Evolutionary conservation across 2,113 vertebrate genomes (phyloP).

Genomic region (Oceanodroma tethys): DNA sequence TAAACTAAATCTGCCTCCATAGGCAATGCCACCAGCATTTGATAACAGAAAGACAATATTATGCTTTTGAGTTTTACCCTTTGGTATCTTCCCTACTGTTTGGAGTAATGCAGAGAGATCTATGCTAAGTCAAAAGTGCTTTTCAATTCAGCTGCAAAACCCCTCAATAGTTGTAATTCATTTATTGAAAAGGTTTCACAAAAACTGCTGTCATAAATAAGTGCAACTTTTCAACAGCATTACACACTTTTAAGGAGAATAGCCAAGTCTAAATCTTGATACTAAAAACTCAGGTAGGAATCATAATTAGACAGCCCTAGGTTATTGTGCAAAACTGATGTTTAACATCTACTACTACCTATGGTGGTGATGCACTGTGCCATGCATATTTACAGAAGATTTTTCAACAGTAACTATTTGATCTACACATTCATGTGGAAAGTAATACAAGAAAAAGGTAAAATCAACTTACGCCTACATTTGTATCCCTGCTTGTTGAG

Average conservation of each 20-base stretch:
- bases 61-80: background rate
- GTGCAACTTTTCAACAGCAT: background rate
- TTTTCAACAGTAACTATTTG: background rate
- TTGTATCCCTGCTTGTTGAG: slow-evolving; percentile 98
- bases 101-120: background rate
- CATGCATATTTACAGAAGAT: background rate
- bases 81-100: background rate
- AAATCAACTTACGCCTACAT: slow-evolving; percentile 90
- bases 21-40: background rate
- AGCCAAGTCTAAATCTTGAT: background rate
- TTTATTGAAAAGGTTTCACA: background rate
- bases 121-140: background rate
- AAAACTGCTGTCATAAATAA: background rate
- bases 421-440: background rate
- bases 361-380: background rate
- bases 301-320: background rate
- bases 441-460: background rate
- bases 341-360: background rate
- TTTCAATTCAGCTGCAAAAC: background rate
- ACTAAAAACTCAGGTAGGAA: background rate
- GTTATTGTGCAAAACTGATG: background rate
- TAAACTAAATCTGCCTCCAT: background rate
- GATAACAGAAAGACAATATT: background rate
- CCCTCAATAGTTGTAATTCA: background rate
- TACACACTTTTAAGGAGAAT: background rate